Evolutionary conservation across 2,797 vertebrate species (phyloP), one percentile per base, ranked within the genome.

Genomic region (Sylvia borin): DNA sequence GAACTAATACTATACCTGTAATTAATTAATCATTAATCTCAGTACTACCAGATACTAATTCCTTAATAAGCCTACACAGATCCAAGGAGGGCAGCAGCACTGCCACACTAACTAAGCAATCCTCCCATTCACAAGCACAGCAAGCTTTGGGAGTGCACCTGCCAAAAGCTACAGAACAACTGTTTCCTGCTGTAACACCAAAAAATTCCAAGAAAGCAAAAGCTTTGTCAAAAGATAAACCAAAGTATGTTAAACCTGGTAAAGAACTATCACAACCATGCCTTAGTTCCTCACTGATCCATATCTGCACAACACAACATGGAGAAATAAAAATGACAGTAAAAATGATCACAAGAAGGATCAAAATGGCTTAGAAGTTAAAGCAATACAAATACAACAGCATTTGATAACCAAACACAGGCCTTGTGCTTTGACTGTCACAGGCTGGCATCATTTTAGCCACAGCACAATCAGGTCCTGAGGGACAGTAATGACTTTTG

Each of bases 81-180:
- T 26, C 18, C 57, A 76, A 80, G 76, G 27, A 83, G 65, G 57
- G 53, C 58, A 81, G 74, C 75, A 72, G 79, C 42, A 31, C 3
- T 11, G 61, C 29, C 62, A 60, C 58, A 18, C 9, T 34, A 73
- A 47, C 43, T 3, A 38, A 73, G 80, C n/a, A 51, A 38, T 34
- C 45, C 50, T 55, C 42, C 40, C 18, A 9, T 43, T 32, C 0
- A 0, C 24, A 45, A 32, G 47, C 51, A 24, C 10, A 19, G 47
- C 42, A 78, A 1, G 0, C 24, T 31, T 53, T 0, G 0, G 19
- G 24, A 2, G 0, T 13, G 31, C n/a, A 77, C 29, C 34, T 45
- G 19, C 58, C 62, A 55, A 55, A 70, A 75, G 43, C 65, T 27
- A 9, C 17, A 90, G 7, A 75, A 66, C 51, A 68, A 50, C n/a